A percentile compares a stretch with the other conserved stretches of the same genome.
phyloP scores from a whole-genome alignment of 2,113 vertebrate genomes.

The Spermophilus dauricus region DNA sequence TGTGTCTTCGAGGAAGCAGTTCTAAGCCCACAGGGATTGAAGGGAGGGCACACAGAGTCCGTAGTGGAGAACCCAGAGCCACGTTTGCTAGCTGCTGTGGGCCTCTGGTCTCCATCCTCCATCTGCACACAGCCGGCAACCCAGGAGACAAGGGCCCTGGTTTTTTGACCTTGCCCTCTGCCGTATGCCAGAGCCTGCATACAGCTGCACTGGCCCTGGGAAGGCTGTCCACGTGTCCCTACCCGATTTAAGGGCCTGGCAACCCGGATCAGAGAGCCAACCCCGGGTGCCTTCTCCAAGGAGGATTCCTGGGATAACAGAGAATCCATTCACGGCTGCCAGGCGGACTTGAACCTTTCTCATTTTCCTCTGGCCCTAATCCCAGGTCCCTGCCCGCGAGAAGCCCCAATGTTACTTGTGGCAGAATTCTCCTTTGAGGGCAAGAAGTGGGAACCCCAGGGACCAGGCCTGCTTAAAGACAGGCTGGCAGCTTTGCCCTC shows the following conservation, averaged over 20 bases:
- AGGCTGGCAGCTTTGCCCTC: no score
- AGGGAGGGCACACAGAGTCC: not conserved
- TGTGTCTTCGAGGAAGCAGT: not conserved
- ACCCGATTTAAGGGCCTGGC: not conserved
- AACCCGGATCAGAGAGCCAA: not conserved
- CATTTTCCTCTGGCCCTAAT: conserved; percentile 68
- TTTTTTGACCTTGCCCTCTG: rapidly evolving
- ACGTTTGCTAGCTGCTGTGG: not conserved
- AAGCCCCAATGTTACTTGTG: no score
- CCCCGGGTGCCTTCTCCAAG: not conserved
- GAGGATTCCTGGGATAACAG: conserved; percentile 74
- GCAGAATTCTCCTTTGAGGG: no score
- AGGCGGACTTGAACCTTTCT: conserved; percentile 20
- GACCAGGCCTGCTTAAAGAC: no score
- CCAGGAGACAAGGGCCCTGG: rapidly evolving
- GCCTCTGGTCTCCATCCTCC: not conserved
- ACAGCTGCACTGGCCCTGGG: rapidly evolving
- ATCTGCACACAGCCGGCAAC: rapidly evolving
- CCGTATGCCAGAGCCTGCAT: rapidly evolving
- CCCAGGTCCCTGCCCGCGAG: no score
- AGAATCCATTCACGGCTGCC: conserved; percentile 67
- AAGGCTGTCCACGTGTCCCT: rapidly evolving
- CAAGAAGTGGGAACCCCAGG: no score
- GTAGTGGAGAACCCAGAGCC: not conserved
- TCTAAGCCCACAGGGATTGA: no score